These are phyloP conservation scores for Malacosoma neustria DNA, from an alignment of 2,888 invertebrate species.

Conservation along the genomic window DNA sequence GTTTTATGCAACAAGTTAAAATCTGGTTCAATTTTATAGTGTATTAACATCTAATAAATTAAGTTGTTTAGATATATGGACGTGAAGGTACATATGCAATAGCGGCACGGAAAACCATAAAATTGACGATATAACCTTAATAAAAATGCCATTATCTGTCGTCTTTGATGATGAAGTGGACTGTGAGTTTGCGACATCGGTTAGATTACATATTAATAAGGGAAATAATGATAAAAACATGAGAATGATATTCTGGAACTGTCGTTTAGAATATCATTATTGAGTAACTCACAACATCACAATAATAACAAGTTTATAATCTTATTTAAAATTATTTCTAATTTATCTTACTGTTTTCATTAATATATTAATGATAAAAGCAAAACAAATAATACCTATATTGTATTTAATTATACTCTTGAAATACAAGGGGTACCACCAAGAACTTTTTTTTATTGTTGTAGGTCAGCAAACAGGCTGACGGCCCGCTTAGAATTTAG, in stretches of 20 bases:
- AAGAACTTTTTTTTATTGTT: too few species aligned
- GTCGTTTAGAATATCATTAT: neutral
- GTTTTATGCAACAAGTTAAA: too few species aligned
- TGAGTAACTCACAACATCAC: too few species aligned
- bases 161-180: neutral
- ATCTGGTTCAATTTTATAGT: slow-evolving; percentile 13
- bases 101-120: slow-evolving; percentile 7
- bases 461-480: too few species aligned
- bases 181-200: neutral
- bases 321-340: too few species aligned
- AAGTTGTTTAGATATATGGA: slow-evolving; percentile 9
- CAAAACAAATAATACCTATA: too few species aligned
- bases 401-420: too few species aligned
- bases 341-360: too few species aligned
- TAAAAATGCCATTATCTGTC: neutral
- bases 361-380: too few species aligned
- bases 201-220: neutral
- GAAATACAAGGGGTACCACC: too few species aligned
- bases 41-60: slow-evolving; percentile 1
- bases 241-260: neutral
- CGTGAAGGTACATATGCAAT: slow-evolving; percentile 6
- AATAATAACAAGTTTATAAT: too few species aligned
- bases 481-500: too few species aligned
- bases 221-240: neutral
- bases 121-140: slow-evolving; percentile 9